Evolutionary conservation across 1,140 invertebrate genomes (phyloP).

Genomic region (Eurosta solidaginis): DNA sequence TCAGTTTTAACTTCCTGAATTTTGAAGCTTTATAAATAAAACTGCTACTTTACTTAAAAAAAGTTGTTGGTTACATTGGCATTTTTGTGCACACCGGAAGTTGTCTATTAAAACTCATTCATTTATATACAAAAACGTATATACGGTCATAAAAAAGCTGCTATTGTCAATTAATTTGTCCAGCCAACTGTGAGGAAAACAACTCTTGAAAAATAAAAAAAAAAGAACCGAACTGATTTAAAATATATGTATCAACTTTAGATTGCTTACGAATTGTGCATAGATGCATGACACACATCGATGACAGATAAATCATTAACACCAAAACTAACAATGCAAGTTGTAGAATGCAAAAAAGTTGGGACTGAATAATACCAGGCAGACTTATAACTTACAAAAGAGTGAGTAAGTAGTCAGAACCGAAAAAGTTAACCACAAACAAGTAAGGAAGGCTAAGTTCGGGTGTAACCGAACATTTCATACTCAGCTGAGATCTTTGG

Average conservation of each 20-base stretch:
- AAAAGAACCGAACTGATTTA: background rate
- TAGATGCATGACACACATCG: background rate
- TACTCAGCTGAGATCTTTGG: too few species aligned
- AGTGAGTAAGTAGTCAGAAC: too few species aligned
- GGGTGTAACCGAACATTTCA: too few species aligned
- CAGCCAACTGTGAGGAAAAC: background rate
- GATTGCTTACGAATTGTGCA: background rate
- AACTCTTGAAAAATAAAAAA: background rate
- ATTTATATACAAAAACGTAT: background rate
- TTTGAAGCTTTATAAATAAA: background rate
- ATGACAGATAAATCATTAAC: background rate
- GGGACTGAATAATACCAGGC: too few species aligned
- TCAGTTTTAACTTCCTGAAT: background rate
- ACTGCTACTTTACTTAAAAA: too few species aligned
- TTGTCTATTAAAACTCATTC: background rate
- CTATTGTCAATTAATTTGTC: background rate
- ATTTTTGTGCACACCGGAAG: background rate
- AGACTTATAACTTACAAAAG: too few species aligned
- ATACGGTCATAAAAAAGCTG: background rate
- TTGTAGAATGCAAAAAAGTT: constrained; percentile 1
- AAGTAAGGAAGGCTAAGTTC: too few species aligned
- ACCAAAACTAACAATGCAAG: background rate
- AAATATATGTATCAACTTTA: constrained; percentile 3
- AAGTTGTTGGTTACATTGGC: background rate
- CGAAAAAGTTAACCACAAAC: too few species aligned